These are phyloP conservation scores for Deilephila elpenor DNA, from an alignment of 2,888 invertebrate genomes.

Conservation along the genomic window DNA sequence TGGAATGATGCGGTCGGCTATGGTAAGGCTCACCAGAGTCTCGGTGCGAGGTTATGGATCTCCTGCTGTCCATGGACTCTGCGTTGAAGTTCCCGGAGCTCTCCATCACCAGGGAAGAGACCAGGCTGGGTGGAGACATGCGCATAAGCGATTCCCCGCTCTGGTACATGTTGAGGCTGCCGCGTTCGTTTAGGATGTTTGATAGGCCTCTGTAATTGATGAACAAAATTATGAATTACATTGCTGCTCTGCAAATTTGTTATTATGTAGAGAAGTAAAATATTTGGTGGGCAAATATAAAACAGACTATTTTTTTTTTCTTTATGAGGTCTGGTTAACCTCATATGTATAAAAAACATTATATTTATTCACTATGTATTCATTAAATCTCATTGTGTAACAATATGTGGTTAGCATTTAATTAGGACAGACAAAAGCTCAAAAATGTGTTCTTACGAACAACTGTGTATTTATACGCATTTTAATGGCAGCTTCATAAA, in stretches of 20 bases:
- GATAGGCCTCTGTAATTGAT: slow-evolving; percentile 64
- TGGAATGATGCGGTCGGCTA: slow-evolving; percentile 13
- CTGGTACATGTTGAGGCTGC: slow-evolving; percentile 77
- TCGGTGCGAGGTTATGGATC: slow-evolving; percentile 63
- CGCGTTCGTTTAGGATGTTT: slow-evolving; percentile 70
- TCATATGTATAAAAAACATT: no score
- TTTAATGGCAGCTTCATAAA: no score
- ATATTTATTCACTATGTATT: no score
- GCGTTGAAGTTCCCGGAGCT: slow-evolving; percentile 75
- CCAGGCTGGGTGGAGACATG: slow-evolving; percentile 86
- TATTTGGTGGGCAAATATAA: no score
- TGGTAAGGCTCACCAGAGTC: slow-evolving; percentile 61
- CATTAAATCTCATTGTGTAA: no score
- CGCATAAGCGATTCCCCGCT: slow-evolving; percentile 78
- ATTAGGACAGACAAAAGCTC: no score
- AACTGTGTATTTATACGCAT: no score
- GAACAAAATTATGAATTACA: not conserved
- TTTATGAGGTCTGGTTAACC: no score
- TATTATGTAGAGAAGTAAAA: no score
- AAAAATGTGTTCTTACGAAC: no score
- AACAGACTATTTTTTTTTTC: no score
- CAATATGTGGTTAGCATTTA: no score
- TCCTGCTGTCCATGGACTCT: slow-evolving; percentile 70
- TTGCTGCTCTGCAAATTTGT: not conserved
- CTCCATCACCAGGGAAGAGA: slow-evolving; percentile 83